Evolutionary conservation across 2,888 invertebrate genomes (phyloP), one percentile per base, ranked within the genome.

Genomic region (Callyntrura sp.): DNA sequence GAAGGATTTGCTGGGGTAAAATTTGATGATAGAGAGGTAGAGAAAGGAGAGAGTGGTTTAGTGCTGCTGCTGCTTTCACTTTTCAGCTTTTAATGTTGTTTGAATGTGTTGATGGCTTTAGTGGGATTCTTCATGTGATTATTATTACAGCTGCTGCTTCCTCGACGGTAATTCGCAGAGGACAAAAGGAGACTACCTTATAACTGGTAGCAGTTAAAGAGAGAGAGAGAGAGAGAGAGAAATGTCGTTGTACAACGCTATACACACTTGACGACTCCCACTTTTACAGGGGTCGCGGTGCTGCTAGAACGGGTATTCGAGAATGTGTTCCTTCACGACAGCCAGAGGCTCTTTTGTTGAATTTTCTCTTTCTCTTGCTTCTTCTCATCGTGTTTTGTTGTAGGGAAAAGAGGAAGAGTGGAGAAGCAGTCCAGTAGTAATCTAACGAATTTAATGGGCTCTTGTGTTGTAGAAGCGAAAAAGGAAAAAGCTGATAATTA

Each of bases 401-500:
- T n/a, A n/a, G n/a, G n/a, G n/a, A n/a, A n/a, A n/a, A n/a, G n/a
- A n/a, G n/a, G n/a, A n/a, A n/a, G n/a, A n/a, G n/a, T n/a, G n/a
- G n/a, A n/a, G n/a, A n/a, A n/a, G 79, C 35, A 45, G 48, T 28
- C 57, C 48, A 73, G 62, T 57, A 81, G n/a, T n/a, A n/a, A n/a
- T 85, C 60, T 78, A 78, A 84, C 85, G 76, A 70, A 62, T 73
- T 90, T 90, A 90, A 90, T 90, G 82, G 85, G 81, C n/a, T n/a
- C n/a, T n/a, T n/a, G n/a, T n/a, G n/a, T 85, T 82, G 81, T 81
- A 78, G 90, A 70, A n/a, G n/a, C n/a, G n/a, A n/a, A n/a, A n/a
- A 85, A 90, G 85, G 60, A 48, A 85, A 88, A 88, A 85, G 90
- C 90, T 90, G 90, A 90, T 90, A 90, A 90, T 90, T 90, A 90